Conservation (phyloP, 2,888 invertebrate genomes). For the Theristus sp. region DNA sequence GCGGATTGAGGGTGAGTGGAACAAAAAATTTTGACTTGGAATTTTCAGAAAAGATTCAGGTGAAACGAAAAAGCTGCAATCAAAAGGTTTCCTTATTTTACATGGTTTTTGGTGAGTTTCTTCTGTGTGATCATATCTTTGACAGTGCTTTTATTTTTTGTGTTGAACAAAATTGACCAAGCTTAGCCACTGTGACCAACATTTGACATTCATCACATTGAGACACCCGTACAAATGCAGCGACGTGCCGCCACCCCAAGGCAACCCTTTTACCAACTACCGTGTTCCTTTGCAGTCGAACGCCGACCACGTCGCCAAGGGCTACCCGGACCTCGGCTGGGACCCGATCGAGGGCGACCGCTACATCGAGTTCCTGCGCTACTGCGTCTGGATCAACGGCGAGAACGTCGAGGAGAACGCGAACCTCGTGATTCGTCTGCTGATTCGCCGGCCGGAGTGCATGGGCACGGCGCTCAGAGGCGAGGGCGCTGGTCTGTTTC, state of each 20-base stretch:
- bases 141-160: too few species aligned
- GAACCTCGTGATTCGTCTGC: conserved; percentile 67
- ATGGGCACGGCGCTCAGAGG: conserved; percentile 90
- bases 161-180: too few species aligned
- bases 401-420: conserved; percentile 99
- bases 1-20: conserved; percentile 68
- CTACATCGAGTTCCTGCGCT: conserved; percentile 72
- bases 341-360: conserved; percentile 98
- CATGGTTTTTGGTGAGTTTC: too few species aligned
- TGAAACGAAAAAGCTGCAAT: too few species aligned
- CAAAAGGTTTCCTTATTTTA: too few species aligned
- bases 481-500: conserved; percentile 82
- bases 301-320: conserved; percentile 84
- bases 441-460: conserved; percentile 92
- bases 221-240: too few species aligned
- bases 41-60: too few species aligned
- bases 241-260: neutral
- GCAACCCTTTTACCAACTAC: neutral
- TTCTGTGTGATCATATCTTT: too few species aligned
- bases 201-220: too few species aligned
- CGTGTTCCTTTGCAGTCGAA: conserved; percentile 45
- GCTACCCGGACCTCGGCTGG: conserved; percentile 99
- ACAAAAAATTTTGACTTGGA: too few species aligned
- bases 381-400: conserved; percentile 48
- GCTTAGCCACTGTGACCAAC: too few species aligned